Conservation (phyloP, 2,113 vertebrate genomes). For the Theristicus caerulescens region DNA sequence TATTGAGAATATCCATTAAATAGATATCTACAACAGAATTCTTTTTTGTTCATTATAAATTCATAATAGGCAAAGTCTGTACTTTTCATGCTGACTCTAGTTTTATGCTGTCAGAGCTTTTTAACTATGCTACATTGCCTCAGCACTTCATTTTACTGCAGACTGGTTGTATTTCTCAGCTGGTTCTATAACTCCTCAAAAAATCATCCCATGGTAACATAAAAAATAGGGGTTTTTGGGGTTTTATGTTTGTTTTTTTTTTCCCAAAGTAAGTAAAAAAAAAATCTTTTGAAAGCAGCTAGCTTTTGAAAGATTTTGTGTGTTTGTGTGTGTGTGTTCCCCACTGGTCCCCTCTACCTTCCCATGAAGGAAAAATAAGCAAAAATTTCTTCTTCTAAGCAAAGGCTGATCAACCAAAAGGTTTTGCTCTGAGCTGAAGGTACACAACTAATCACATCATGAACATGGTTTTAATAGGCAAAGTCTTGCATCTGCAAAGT, state of each 20-base stretch:
- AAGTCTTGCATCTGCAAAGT: background rate
- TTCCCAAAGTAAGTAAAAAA: background rate
- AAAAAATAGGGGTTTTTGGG: too few relatives aligned
- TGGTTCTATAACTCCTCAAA: background rate
- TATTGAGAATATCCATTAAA: constrained; percentile 11
- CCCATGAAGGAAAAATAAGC: background rate
- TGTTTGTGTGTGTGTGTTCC: background rate
- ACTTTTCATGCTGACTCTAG: background rate
- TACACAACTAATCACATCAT: background rate
- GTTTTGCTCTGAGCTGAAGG: background rate
- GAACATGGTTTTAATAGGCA: background rate
- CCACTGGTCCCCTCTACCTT: background rate
- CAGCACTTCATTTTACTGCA: background rate
- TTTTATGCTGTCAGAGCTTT: constrained; percentile 23
- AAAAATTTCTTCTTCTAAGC: background rate
- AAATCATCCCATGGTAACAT: background rate
- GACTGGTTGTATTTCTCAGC: background rate
- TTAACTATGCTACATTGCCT: background rate
- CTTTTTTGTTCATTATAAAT: constrained; percentile 36
- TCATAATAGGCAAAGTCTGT: background rate
- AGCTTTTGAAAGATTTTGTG: background rate
- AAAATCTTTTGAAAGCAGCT: background rate
- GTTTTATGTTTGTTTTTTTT: too few relatives aligned
- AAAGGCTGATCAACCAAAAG: background rate
- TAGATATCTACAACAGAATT: background rate